Percentiles rank a stretch among this genome's conserved stretches.
These are phyloP conservation scores for Heterocephalus glaber DNA, from an alignment of 2,113 vertebrate species.

Conservation along the genomic window DNA sequence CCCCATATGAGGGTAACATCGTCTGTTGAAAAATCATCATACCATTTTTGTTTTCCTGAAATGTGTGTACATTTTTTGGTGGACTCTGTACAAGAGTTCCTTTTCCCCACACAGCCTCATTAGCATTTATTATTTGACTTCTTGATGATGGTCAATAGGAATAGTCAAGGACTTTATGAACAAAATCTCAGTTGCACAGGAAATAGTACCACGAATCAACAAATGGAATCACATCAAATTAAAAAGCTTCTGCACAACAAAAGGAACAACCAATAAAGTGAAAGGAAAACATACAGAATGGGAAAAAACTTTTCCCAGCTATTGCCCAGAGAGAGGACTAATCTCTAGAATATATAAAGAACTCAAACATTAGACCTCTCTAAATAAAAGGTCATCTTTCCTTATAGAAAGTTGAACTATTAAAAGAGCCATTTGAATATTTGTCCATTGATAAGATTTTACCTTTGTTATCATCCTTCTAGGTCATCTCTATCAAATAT, in stretches of 20 bases:
- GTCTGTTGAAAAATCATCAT: background rate
- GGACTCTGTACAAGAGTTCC: background rate
- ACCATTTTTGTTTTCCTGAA: background rate
- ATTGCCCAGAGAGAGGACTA: no score
- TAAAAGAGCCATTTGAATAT: conserved; percentile 23
- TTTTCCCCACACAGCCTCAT: background rate
- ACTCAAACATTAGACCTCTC: no score
- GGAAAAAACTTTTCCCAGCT: background rate
- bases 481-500: background rate
- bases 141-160: background rate
- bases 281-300: background rate
- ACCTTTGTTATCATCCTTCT: background rate
- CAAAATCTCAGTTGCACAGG: background rate
- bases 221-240: background rate
- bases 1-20: background rate
- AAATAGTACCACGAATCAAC: background rate
- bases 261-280: background rate
- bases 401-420: conserved; percentile 25
- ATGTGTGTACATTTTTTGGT: background rate
- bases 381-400: background rate
- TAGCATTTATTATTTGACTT: background rate
- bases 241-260: background rate
- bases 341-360: no score
- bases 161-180: background rate
- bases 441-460: background rate